Base-by-base conservation (phyloP, 2,113 vertebrate genomes). In the Perognathus longimembris region DNA sequence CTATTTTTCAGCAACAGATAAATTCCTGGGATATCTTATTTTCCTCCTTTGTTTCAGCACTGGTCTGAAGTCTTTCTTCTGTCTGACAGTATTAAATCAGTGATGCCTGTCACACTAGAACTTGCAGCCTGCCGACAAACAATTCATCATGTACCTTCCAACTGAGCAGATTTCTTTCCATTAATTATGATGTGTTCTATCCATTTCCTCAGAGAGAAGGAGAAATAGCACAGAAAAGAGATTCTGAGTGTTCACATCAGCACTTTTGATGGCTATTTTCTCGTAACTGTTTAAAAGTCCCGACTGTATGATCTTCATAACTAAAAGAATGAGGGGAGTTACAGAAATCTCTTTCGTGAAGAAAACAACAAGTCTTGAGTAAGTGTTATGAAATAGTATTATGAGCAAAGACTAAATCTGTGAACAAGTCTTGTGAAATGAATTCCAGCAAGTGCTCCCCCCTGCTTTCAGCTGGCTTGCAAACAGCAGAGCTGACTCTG, bases 21-120 rank as follows among this genome's bases (percentile, higher is more conserved):
- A 89, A 74, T 66, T 74, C 26, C 45, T 59, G 7, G 18, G 8
- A 20, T 83, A 76, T 74, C 94, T 94, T 28, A 40, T 92, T 85
- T 78, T 85, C 45, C 59, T 57, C 69, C 15, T 59, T 90, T 63
- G 10, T 36, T 45, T 6, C 26, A 66, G 38, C 59, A 22, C 50
- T 76, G 28, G 15, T 74, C 30, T 71, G 40, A 93, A 74, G 15
- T 64, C 79, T 91, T 61, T 85, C 30, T 76, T 85, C 32, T 34
- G 32, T 14, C n/a, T 69, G 57, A 42, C 84, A 86, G 38, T 57
- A 66, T 78, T 1, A 92, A 89, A 57, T 69, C 22, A 57, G 21
- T 66, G 15, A 38, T 91, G 11, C 8, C 75, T 80, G 61, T 61
- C 66, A 67, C 75, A 71, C 1, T 70, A 20, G 26, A 64, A 91